A percentile compares a stretch with the other conserved stretches of the same genome.
These are phyloP conservation scores for Pristionchus fissidentatus DNA, from an alignment of 2,888 invertebrate species.

Conservation along the genomic window DNA sequence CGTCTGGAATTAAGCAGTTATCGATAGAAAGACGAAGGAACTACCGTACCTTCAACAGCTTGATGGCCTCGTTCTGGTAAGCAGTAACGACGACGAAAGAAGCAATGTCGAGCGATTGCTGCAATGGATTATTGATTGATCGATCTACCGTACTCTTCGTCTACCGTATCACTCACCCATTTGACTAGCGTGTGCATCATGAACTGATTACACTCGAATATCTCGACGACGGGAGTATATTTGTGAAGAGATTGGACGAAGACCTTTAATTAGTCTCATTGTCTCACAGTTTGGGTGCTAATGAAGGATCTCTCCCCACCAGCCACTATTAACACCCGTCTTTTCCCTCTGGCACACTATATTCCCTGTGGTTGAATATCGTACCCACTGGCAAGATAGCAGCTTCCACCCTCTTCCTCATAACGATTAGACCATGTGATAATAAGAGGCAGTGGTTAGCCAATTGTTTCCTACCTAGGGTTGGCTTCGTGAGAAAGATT, in stretches of 20 bases:
- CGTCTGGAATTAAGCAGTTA: neutral
- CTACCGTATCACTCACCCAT: neutral
- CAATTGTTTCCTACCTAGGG: no score
- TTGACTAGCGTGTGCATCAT: neutral
- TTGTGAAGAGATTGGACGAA: slow-evolving; percentile 48
- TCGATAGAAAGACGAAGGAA: neutral
- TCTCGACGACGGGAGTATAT: slow-evolving; percentile 16
- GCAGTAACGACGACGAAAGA: slow-evolving; percentile 47
- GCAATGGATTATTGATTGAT: neutral
- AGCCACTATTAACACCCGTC: neutral
- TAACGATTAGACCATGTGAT: no score
- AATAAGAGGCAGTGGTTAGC: no score
- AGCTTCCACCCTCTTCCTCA: neutral
- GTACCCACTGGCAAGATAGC: neutral
- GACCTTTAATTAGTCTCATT: slow-evolving; percentile 21
- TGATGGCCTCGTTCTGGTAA: slow-evolving; percentile 40
- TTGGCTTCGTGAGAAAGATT: no score
- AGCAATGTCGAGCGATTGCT: slow-evolving; percentile 36
- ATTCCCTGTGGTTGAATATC: slow-evolving; percentile 10
- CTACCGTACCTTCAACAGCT: slow-evolving; percentile 5
- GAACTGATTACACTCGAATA: neutral
- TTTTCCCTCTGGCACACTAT: neutral
- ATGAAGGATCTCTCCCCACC: neutral
- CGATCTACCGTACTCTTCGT: neutral
- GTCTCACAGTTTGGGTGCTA: neutral